Evolutionary conservation across 2,888 invertebrate genomes (phyloP).

Genomic region (Charanyca ferruginea): DNA sequence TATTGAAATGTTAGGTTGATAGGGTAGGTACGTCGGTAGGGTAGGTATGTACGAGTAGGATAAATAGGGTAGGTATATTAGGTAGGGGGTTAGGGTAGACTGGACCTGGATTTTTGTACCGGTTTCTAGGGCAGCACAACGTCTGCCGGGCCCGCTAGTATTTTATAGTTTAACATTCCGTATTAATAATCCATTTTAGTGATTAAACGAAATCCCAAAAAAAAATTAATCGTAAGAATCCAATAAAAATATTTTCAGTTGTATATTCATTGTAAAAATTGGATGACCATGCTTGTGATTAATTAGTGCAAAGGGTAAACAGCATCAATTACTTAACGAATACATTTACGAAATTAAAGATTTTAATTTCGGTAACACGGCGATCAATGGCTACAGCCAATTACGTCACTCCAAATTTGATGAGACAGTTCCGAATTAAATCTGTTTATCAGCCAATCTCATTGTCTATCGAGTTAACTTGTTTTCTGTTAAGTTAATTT

Average conservation of each 20-base stretch:
- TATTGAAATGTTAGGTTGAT: too few species aligned
- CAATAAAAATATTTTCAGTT: constrained; percentile 4
- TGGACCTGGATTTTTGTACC: too few species aligned
- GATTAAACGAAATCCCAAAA: background rate
- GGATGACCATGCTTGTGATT: constrained; percentile 34
- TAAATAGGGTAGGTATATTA: too few species aligned
- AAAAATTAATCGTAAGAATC: background rate
- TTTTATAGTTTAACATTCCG: background rate
- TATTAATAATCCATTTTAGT: background rate
- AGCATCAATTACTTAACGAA: constrained; percentile 41
- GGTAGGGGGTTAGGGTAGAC: too few species aligned
- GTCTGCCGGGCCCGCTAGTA: too few species aligned
- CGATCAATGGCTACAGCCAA: constrained; percentile 22
- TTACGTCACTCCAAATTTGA: constrained; percentile 43
- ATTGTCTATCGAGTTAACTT: constrained; percentile 30
- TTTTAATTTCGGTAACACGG: constrained; percentile 40
- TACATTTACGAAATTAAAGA: constrained; percentile 42
- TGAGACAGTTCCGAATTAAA: constrained; percentile 28
- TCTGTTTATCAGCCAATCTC: constrained; percentile 17
- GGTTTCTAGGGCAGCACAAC: too few species aligned
- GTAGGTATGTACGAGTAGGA: too few species aligned
- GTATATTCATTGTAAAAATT: constrained; percentile 10
- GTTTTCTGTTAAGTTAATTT: constrained; percentile 4
- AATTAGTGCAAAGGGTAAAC: constrained; percentile 26
- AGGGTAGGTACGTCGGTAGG: too few species aligned